Base-by-base conservation (phyloP, 2,888 invertebrate genomes). In the Lysandra bellargus region DNA sequence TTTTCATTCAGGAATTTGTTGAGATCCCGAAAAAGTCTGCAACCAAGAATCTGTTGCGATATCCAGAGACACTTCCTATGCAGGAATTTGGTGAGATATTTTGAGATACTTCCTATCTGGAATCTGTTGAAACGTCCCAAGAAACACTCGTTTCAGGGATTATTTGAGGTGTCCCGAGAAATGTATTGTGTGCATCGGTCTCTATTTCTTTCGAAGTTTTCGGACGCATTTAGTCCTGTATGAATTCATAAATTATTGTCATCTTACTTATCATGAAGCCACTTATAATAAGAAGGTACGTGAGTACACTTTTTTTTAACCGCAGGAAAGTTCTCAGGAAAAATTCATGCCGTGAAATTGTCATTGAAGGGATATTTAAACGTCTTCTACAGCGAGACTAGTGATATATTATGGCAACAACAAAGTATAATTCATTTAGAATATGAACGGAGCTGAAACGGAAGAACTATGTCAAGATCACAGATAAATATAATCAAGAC, bases 401-500 rank as follows among this genome's bases (percentile, higher is more conserved):
- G 23, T 23, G 57, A 57, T 14, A 1, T 57, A 17, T 57, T 57
- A 57, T 17, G 17, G 57, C 14, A 17, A 57, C 4, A 57, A 17
- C 17, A 17, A 57, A 57, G 57, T 49, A 4, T 4, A 57, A 4
- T 57, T 4, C 17, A 57, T 57, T 17, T 17, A 57, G 61, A 61
- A 23, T 61, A 61, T 23, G 23, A 61, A 61, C 23, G 61, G 23
- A 61, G 61, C 6, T 61, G 23, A 61, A 61, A 61, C 61, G n/a
- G 14, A 23, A 61, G 61, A 61, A 61, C 61, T 61, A 61, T 61
- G 23, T 61, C 61, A 61, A 61, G 61, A 61, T 61, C 61, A 61
- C 57, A 57, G 17, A 61, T 61, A 61, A 61, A 61, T 61, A 23
- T 7, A 61, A 23, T 23, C n/a, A 61, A 23, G 23, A 23, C 23